A percentile compares a stretch with the other conserved stretches of the same genome.
Evolutionary conservation across 2,113 vertebrate genomes (phyloP).

Genomic region (Lonchura striata): DNA sequence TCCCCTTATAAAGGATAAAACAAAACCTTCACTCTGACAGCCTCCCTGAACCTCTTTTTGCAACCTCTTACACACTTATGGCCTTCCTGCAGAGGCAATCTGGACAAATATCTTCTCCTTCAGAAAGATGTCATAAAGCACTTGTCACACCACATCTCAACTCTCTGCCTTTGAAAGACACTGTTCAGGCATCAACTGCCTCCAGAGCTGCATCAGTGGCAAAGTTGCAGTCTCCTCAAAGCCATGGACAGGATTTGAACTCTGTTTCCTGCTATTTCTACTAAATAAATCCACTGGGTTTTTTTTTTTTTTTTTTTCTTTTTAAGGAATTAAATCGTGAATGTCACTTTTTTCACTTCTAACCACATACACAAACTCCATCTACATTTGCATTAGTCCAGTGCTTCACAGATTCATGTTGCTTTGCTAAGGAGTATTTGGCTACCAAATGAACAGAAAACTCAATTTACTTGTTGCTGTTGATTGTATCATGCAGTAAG

Average conservation of each 20-base stretch:
- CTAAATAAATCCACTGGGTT: neutral
- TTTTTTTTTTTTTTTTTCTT: neutral
- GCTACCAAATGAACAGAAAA: conserved; percentile 1
- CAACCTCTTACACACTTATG: neutral
- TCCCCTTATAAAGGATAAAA: neutral
- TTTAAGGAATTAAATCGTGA: neutral
- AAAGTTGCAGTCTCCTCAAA: neutral
- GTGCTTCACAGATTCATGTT: conserved; percentile 31
- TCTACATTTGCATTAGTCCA: conserved; percentile 27
- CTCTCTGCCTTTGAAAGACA: neutral
- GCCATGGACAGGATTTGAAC: neutral
- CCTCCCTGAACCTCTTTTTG: neutral
- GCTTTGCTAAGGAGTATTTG: conserved; percentile 19
- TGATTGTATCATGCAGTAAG: conserved; percentile 43
- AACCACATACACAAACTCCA: neutral
- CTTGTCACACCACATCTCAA: neutral
- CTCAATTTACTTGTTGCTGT: conserved; percentile 26
- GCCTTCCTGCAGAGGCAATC: neutral
- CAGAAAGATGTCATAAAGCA: neutral
- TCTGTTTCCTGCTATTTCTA: neutral
- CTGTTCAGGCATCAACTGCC: neutral
- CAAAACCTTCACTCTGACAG: neutral
- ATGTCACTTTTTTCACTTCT: neutral
- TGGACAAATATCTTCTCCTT: neutral
- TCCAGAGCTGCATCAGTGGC: neutral